Conservation (phyloP, 2,113 vertebrate genomes). For the Syrrhaptes paradoxus region DNA sequence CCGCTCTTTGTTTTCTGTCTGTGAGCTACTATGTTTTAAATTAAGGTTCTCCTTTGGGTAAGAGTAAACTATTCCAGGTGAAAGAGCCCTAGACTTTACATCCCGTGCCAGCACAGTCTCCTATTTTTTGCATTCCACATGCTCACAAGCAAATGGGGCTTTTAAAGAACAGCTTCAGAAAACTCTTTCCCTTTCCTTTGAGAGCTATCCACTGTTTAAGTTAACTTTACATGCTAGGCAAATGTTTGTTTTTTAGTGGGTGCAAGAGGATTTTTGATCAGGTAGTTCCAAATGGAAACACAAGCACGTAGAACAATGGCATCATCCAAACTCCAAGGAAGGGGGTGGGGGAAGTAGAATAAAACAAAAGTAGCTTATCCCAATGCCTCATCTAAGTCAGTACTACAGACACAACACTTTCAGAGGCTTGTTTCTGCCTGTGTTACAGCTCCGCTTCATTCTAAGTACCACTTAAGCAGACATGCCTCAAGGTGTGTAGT, state of each 20-base stretch:
- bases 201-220: neutral
- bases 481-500: neutral
- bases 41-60: neutral
- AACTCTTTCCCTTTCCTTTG: neutral
- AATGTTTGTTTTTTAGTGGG: neutral
- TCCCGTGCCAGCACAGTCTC: neutral
- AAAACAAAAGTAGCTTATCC: neutral
- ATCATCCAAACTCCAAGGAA: neutral
- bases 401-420: neutral
- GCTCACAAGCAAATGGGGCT: fast-evolving
- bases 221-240: neutral
- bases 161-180: neutral
- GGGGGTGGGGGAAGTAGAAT: fast-evolving
- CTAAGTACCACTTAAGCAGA: neutral
- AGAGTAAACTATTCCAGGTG: neutral
- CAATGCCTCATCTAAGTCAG: neutral
- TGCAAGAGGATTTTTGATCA: neutral
- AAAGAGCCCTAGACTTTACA: neutral
- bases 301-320: fast-evolving
- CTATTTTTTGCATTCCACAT: neutral
- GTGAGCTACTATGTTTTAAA: no score
- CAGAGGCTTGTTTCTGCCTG: neutral
- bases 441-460: neutral
- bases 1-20: neutral
- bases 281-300: neutral